Evolutionary conservation across 2,113 vertebrate genomes (phyloP).

Genomic region (Sylvia atricapilla): DNA sequence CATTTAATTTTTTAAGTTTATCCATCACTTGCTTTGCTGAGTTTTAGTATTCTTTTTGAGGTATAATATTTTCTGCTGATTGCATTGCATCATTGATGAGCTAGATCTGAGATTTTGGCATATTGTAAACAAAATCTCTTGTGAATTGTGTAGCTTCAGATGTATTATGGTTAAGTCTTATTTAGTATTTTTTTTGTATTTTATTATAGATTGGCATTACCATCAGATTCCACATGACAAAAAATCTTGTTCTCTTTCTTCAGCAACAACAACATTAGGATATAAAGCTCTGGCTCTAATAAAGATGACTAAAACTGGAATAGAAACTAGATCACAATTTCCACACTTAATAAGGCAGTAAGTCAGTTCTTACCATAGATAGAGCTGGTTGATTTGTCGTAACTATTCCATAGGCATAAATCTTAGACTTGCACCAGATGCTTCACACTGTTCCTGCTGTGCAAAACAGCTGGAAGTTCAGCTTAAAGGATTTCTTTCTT

Average conservation of each 20-base stretch:
- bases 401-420: background rate
- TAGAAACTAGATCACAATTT: constrained; percentile 28
- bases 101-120: background rate
- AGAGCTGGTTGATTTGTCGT: background rate
- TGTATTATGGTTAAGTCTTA: background rate
- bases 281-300: background rate
- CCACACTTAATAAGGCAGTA: constrained; percentile 49
- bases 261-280: background rate
- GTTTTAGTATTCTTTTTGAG: background rate
- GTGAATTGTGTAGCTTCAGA: background rate
- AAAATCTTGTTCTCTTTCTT: background rate
- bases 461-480: constrained; percentile 32
- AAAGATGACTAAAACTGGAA: background rate
- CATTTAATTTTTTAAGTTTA: background rate
- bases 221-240: background rate
- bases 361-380: background rate
- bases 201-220: background rate
- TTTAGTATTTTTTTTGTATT: background rate
- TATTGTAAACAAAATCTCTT: background rate
- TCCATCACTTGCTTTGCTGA: background rate
- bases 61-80: background rate
- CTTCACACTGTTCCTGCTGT: constrained; percentile 1
- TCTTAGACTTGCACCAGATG: constrained; percentile 6
- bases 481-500: background rate
- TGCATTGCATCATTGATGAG: background rate